A percentile compares a stretch with the other conserved stretches of the same genome.
Evolutionary conservation across 35 echinoderm and acorn worm species (phyloP).

Genomic region (Lytechinus pictus): DNA sequence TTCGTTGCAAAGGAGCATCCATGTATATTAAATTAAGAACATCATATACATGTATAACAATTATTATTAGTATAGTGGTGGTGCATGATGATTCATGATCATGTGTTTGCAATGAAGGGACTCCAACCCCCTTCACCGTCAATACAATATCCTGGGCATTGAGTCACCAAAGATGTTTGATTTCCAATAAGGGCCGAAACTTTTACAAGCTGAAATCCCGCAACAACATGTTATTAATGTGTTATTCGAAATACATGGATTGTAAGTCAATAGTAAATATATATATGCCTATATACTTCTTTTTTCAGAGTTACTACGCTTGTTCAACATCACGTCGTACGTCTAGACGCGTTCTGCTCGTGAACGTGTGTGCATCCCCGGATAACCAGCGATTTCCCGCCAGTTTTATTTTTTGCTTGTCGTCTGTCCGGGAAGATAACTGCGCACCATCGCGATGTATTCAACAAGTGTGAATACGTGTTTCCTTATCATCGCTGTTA

Average conservation of each 20-base stretch:
- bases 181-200: background rate
- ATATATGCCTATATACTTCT: background rate
- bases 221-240: too few relatives aligned
- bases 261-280: too few relatives aligned
- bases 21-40: background rate
- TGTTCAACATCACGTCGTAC: background rate
- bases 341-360: background rate
- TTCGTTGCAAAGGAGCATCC: background rate
- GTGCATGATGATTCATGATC: background rate
- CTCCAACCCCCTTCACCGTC: background rate
- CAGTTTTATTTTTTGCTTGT: background rate
- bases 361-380: background rate
- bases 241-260: too few relatives aligned
- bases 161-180: background rate
- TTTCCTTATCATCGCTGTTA: background rate
- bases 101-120: background rate
- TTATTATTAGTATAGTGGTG: background rate
- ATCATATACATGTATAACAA: background rate
- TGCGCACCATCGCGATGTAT: background rate
- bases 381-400: background rate
- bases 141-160: background rate
- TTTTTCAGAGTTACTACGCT: background rate
- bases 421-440: background rate
- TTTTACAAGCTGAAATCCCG: background rate
- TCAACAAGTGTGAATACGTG: background rate